Evolutionary conservation across 2,888 invertebrate species (phyloP).

Genomic region (Tenthredo notha): DNA sequence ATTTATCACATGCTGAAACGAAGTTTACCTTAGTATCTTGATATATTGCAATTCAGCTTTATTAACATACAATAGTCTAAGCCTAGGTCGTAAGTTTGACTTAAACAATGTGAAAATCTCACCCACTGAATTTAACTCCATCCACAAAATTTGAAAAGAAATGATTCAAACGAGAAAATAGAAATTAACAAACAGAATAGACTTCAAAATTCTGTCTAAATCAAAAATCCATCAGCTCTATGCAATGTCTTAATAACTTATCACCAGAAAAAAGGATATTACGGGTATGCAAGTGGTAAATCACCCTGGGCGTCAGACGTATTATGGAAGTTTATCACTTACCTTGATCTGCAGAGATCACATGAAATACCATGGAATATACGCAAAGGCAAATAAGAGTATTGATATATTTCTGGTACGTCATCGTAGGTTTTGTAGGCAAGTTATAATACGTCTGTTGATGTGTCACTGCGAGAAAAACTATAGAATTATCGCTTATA

Average conservation of each 20-base stretch:
- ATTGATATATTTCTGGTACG: background rate
- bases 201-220: background rate
- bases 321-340: background rate
- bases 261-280: background rate
- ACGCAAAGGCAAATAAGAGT: background rate
- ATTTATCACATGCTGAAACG: slow-evolving; percentile 59
- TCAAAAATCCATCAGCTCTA: background rate
- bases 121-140: too few relatives aligned
- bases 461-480: background rate
- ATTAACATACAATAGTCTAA: too few relatives aligned
- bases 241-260: background rate
- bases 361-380: background rate
- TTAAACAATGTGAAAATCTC: too few relatives aligned
- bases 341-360: background rate
- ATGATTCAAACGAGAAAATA: background rate
- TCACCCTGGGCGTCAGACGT: background rate
- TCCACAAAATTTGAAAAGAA: background rate
- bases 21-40: background rate
- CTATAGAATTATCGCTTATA: background rate
- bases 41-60: background rate
- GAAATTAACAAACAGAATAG: background rate
- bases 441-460: background rate
- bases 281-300: background rate
- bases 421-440: background rate
- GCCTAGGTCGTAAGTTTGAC: too few relatives aligned